Base-by-base conservation (phyloP, 1,140 invertebrate species). In the Apis florea region DNA sequence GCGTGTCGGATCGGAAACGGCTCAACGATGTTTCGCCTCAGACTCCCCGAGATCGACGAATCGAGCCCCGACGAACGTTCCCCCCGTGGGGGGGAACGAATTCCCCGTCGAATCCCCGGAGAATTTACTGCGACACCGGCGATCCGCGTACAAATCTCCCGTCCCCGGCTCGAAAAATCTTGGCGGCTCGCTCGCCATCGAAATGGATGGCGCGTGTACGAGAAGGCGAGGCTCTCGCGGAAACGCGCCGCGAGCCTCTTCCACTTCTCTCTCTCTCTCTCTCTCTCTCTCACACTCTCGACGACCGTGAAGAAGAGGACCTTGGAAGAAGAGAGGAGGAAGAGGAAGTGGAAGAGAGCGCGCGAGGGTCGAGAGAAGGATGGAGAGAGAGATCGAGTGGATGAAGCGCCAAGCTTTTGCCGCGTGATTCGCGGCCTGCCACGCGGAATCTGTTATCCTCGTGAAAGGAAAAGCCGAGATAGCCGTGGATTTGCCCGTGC, bases 391-490 rank as follows among this genome's bases (percentile, higher is more conserved):
- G 1, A 24, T 26, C 5, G 6, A 15, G 53, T 9, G 31, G 68
- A 69, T 51, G 68, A 26, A 53, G 68, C 68, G 68, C 12, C 75
- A 47, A 0, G 64, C 4, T 47, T 31, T 47, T 12, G 12, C 64
- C 31, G 12, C 40, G 58, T 64, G 26, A 49, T 47, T 85, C 66
- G 40, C 71, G n/a, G 40, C 49, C 54, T 80, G 71, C 56, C 78
- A 54, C 69, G 66, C 47, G 80, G 67, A 69, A 76, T 72, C 51
- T 21, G 64, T 86, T 61, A 56, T 85, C 91, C 89, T 90, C 87
- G 85, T 86, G 90, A 93, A 91, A 93, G 93, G 92, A 90, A 92
- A 93, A 93, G 91, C 88, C 82, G 79, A 77, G 91, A 88, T 83
- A 87, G 84, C 54, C 73, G 31, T 40, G 77, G 85, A 89, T 85